These are phyloP conservation scores for Drosophila arizonae DNA, from an alignment of 1,140 invertebrate genomes.

Conservation along the genomic window DNA sequence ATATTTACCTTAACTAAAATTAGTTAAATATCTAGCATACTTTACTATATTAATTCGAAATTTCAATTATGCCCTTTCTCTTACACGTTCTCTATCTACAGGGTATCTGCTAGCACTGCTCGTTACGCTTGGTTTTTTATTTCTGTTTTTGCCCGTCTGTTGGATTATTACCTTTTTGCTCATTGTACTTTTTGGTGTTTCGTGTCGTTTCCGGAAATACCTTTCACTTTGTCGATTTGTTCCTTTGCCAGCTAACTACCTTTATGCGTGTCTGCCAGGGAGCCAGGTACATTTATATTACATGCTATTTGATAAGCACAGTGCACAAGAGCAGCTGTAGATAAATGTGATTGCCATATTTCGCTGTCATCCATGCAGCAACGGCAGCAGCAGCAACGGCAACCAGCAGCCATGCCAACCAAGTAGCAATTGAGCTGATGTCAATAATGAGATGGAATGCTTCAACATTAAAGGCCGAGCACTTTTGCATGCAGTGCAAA, in stretches of 20 bases:
- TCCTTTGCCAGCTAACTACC: constrained; percentile 62
- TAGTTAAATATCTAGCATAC: too few relatives aligned
- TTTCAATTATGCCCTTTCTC: too few relatives aligned
- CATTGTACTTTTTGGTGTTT: constrained; percentile 59
- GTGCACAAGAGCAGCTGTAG: constrained; percentile 28
- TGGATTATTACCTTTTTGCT: constrained; percentile 71
- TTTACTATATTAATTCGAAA: too few relatives aligned
- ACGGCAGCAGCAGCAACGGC: neutral
- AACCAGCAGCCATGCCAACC: constrained; percentile 23
- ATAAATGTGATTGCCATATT: constrained; percentile 67
- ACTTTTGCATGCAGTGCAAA: constrained; percentile 38
- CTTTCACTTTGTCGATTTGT: constrained; percentile 54
- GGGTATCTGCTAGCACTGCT: neutral
- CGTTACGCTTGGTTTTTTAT: neutral
- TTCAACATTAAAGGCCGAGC: constrained; percentile 16
- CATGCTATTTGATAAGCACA: constrained; percentile 68
- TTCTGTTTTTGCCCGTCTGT: constrained; percentile 15
- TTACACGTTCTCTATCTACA: neutral
- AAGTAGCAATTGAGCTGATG: constrained; percentile 3
- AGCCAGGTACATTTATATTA: constrained; percentile 62
- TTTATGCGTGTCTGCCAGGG: constrained; percentile 64
- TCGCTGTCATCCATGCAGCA: constrained; percentile 21
- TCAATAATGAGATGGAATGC: constrained; percentile 21
- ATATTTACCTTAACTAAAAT: too few relatives aligned
- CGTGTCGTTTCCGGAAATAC: constrained; percentile 64